Evolutionary conservation across 2,113 vertebrate species (phyloP).

Genomic region (Rhinichthys klamathensis): DNA sequence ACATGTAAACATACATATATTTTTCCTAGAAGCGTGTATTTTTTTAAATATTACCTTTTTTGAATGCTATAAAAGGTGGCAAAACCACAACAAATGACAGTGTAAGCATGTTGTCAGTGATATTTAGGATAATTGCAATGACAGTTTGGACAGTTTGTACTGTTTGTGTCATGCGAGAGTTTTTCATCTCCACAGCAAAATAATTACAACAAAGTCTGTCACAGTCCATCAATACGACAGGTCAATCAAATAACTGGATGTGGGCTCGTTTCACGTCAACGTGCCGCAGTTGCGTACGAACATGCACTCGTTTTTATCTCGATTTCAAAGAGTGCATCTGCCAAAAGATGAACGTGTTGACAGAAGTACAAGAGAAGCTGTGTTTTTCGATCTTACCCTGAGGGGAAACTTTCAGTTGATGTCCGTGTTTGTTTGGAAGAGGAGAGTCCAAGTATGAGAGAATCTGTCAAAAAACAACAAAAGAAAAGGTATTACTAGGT

Average conservation of each 20-base stretch:
- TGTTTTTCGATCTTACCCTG: slow-evolving; percentile 69
- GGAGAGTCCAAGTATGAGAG: slow-evolving; percentile 63
- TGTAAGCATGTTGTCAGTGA: not conserved
- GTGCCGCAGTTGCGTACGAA: not conserved
- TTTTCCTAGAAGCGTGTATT: not conserved
- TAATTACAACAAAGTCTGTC: slow-evolving; percentile 35
- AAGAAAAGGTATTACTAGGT: slow-evolving; percentile 25
- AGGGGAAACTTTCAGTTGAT: slow-evolving; percentile 65
- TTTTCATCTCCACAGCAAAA: slow-evolving; percentile 17
- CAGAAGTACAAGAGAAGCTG: slow-evolving; percentile 56
- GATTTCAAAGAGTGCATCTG: slow-evolving; percentile 20
- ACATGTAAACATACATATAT: slow-evolving; percentile 27
- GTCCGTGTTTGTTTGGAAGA: slow-evolving; percentile 62
- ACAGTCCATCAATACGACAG: slow-evolving; percentile 16
- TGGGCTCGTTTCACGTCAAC: slow-evolving; percentile 19
- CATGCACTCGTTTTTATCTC: slow-evolving; percentile 22
- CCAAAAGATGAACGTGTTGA: slow-evolving; percentile 56
- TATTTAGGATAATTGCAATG: not conserved
- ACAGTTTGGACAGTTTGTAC: slow-evolving; percentile 7
- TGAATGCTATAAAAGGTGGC: not conserved
- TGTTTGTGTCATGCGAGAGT: not conserved
- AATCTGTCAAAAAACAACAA: slow-evolving; percentile 61
- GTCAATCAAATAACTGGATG: slow-evolving; percentile 38
- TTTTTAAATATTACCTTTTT: not conserved
- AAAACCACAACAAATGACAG: not conserved